These are phyloP conservation scores for Xiphophorus hellerii DNA, from an alignment of 2,113 vertebrate species.

Conservation along the genomic window DNA sequence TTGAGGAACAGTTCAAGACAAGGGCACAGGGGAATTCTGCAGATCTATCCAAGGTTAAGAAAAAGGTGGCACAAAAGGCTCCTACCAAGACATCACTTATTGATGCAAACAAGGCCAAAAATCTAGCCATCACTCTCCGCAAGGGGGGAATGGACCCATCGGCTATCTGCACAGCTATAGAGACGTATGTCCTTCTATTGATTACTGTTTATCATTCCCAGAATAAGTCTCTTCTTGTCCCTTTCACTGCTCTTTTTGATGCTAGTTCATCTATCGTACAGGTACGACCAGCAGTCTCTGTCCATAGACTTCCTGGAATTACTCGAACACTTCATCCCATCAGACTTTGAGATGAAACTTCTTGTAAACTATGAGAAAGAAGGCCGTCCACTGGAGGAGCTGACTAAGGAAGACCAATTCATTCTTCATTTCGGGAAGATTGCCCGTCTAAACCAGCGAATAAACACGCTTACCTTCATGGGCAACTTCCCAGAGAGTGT, in stretches of 20 bases:
- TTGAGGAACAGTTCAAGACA: slow-evolving; percentile 96
- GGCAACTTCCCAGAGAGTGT: slow-evolving; percentile 89
- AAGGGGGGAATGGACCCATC: slow-evolving; percentile 86
- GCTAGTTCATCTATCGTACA: slow-evolving; percentile 47
- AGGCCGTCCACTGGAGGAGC: slow-evolving; percentile 83
- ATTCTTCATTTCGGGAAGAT: slow-evolving; percentile 92
- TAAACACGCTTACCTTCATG: slow-evolving; percentile 94
- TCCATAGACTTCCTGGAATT: slow-evolving; percentile 94
- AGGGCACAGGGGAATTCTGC: slow-evolving; percentile 85
- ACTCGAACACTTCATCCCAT: slow-evolving; percentile 90
- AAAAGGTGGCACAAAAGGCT: slow-evolving; percentile 81
- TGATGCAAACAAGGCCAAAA: slow-evolving; percentile 94
- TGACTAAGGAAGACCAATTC: slow-evolving; percentile 90
- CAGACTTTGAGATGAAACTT: slow-evolving; percentile 88
- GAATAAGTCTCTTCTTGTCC: neutral
- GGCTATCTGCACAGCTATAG: slow-evolving; percentile 90
- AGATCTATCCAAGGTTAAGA: slow-evolving; percentile 80
- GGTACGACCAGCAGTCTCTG: slow-evolving; percentile 89
- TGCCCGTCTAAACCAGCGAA: slow-evolving; percentile 87
- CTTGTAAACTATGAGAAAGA: slow-evolving; percentile 90
- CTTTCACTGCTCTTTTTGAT: neutral
- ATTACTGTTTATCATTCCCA: neutral
- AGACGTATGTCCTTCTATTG: slow-evolving; percentile 80
- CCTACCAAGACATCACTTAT: slow-evolving; percentile 88
- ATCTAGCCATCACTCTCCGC: slow-evolving; percentile 94